Evolutionary conservation across 2,113 vertebrate species (phyloP).

Genomic region (Talpa occidentalis): DNA sequence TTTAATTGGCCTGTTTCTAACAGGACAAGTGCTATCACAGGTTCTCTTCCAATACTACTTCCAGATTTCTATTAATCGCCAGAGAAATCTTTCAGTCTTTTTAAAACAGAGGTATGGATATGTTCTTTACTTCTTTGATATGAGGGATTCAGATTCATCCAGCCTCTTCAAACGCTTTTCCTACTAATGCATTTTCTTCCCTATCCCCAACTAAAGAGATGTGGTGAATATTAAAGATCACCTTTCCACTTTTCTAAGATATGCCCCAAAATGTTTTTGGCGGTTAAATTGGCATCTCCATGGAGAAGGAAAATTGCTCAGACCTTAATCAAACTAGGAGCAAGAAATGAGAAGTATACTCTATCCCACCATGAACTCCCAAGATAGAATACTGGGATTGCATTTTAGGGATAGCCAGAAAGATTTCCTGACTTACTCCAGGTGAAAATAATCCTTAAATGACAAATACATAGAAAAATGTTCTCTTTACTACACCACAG

Average conservation of each 20-base stretch:
- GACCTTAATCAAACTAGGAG: neutral
- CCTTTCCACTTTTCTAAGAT: neutral
- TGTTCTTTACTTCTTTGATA: neutral
- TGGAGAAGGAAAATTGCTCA: neutral
- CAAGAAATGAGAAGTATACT: neutral
- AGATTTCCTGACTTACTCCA: neutral
- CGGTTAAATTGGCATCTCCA: neutral
- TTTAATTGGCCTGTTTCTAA: neutral
- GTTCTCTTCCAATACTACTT: neutral
- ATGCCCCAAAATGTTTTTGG: neutral
- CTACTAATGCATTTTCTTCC: neutral
- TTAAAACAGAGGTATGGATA: constrained; percentile 24
- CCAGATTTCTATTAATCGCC: neutral
- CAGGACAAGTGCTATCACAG: neutral
- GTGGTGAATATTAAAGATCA: neutral
- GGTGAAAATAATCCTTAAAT: neutral
- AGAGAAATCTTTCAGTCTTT: neutral
- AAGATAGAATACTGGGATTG: neutral
- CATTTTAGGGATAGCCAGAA: neutral
- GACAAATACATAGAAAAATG: neutral
- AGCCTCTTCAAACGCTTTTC: neutral
- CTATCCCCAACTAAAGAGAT: neutral
- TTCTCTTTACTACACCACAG: neutral
- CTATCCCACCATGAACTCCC: neutral
- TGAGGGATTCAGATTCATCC: neutral